Base-by-base conservation (phyloP, 2,113 vertebrate species). In the Procavia capensis region DNA sequence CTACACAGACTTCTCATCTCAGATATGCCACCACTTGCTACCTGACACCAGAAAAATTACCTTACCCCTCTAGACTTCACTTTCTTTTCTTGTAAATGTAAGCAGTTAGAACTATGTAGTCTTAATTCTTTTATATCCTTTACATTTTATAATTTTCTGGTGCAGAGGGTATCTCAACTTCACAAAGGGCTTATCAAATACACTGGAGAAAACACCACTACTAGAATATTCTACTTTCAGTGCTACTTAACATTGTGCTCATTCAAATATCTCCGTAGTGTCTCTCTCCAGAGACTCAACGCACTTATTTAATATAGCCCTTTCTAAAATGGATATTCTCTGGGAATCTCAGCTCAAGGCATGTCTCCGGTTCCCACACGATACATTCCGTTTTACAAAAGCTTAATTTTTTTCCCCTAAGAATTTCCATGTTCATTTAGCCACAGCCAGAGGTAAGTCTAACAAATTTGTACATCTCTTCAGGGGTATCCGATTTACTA, bases 261-360 rank as follows among this genome's bases (percentile, higher is more conserved):
- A 93, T 95, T 95, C 88, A 95, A 90, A 78, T 92, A 92, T 88
- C 85, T 79, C 82, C 78, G 43, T 4, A 74, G 43, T 41, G 29
- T 5, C 41, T 80, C 54, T 94, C 94, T 87, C 94, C 19, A 88
- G 95, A 96, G 95, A 90, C n/a, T 64, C 36, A 0, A 47, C 85
- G 75, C 41, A 91, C 72, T 92, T 96, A 87, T 96, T 95, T 93
- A 96, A 96, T 92, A 83, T n/a, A 92, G 43, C 41, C 91, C 74
- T 93, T 97, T 94, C 94, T 96, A 92, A 96, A 96, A 97, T 89
- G 93, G 89, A 57, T 93, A 80, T 97, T 95, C 85, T 96, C 54
- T 83, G 39, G 34, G 83, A 85, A 91, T 79, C 88, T 94, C 91
- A 79, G 79, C 95, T 96, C 45, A 61, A 96, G 94, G 94, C 89